Evolutionary conservation across 2,888 invertebrate genomes (phyloP).

Genomic region (Drosophila pseudotalamancana): DNA sequence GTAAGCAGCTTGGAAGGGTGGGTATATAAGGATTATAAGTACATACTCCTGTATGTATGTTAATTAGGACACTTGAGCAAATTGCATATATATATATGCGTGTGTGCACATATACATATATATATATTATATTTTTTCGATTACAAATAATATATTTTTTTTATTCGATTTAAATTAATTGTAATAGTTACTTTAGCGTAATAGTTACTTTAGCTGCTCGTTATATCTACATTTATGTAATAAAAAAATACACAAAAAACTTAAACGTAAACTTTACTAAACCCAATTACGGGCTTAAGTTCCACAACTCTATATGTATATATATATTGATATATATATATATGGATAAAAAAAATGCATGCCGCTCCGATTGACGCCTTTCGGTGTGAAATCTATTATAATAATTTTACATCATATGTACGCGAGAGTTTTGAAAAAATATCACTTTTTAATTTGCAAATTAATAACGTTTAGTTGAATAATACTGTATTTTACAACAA

Average conservation of each 20-base stretch:
- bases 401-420: conserved; percentile 30
- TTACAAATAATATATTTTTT: conserved; percentile 35
- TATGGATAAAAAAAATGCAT: conserved; percentile 10
- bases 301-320: conserved; percentile 2
- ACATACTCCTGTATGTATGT: background rate
- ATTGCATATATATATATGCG: background rate
- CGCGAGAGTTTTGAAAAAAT: conserved; percentile 8
- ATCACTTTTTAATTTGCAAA: conserved; percentile 52
- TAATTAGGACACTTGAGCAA: background rate
- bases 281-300: conserved; percentile 4
- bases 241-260: conserved; percentile 7
- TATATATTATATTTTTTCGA: conserved; percentile 24
- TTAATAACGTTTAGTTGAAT: conserved; percentile 31
- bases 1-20: conserved; percentile 9
- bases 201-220: conserved; percentile 65
- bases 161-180: conserved; percentile 54
- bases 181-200: conserved; percentile 68
- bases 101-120: conserved; percentile 5
- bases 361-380: conserved; percentile 23
- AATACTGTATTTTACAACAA: conserved; percentile 20
- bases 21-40: background rate
- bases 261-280: conserved; percentile 13
- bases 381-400: conserved; percentile 28
- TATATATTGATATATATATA: background rate
- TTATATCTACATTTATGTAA: conserved; percentile 48